Evolutionary conservation across 2,797 vertebrate species (phyloP), one percentile per base, ranked within the genome.

Genomic region (Tamandua tetradactyla): DNA sequence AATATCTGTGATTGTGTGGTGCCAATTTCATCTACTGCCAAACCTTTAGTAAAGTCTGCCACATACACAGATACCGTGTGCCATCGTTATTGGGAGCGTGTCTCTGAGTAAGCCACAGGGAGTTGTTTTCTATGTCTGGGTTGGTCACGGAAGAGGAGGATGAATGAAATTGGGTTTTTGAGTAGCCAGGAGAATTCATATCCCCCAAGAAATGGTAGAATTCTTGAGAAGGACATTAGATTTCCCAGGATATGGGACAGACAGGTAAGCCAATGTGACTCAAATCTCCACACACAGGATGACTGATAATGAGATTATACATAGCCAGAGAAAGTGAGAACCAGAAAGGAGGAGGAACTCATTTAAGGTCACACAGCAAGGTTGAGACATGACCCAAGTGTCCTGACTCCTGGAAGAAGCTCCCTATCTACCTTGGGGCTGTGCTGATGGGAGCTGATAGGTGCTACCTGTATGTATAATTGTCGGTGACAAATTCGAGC

Each of bases 401-500:
- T 52, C 22, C 52, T 8, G 59, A 44, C 59, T 55, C 10, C 62
- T 17, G 18, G 3, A 20, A 10, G 18, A 87, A 83, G 23, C 20
- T 44, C 55, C 27, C 62, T 9, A 42, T 14, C 59, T 22, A 23
- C 27, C 25, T 9, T 15, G 15, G 25, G 23, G 13, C 74, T 57
- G 0, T 10, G n/a, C 40, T 7, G 13, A 3, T 12, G 13, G 78
- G 27, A 80, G 66, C 66, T 93, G 15, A 75, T 13, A 3, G 62
- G 69, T 72, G 4, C 0, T 98, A 98, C 98, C 98, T 94, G 93
- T 98, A 98, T 5, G 66, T 72, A 14, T 22, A 32, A 3, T 18
- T 27, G 27, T 0, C 9, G 71, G 5, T 74, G 25, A 0, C 14
- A 75, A 85, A 93, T 17, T 32, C 11, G 44, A 96, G 87, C 10